Conservation (phyloP, 92 coral and sea anemone genomes). For the Siderastrea radians region DNA sequence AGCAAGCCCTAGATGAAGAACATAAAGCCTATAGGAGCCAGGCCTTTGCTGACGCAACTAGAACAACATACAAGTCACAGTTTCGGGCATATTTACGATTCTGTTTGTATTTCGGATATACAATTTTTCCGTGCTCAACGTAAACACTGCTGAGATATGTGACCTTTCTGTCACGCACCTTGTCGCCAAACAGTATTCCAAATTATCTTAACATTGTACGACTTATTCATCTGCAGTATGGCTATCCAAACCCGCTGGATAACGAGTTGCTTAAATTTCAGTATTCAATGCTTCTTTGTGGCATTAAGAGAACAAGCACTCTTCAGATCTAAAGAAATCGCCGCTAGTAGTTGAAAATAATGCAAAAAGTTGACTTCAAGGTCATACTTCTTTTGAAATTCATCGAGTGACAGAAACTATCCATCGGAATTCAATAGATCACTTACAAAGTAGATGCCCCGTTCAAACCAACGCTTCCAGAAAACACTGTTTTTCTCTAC, state of each 20-base stretch:
- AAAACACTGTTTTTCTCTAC: too few species aligned
- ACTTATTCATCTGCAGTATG: constrained; percentile 47
- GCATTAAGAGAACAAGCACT: too few species aligned
- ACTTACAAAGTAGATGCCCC: too few species aligned
- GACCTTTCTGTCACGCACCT: constrained; percentile 39
- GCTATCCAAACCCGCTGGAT: constrained; percentile 48
- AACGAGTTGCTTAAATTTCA: constrained; percentile 35
- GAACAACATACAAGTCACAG: constrained; percentile 11
- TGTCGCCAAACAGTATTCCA: constrained; percentile 44
- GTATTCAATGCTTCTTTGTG: constrained; percentile 6
- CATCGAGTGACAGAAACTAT: too few species aligned
- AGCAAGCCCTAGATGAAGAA: background rate
- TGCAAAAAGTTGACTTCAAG: too few species aligned
- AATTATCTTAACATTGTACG: constrained; percentile 38
- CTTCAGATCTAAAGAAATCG: too few species aligned
- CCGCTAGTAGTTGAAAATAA: too few species aligned
- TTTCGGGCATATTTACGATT: constrained; percentile 40
- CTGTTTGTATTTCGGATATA: constrained; percentile 42
- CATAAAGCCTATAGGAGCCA: background rate
- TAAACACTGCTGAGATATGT: constrained; percentile 30
- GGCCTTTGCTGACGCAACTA: background rate
- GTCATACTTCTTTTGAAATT: too few species aligned
- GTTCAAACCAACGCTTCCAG: too few species aligned
- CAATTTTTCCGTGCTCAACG: background rate
- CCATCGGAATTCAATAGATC: too few species aligned